Evolutionary conservation across 2,888 invertebrate genomes (phyloP).

Genomic region (Taphrorychus bicolor): DNA sequence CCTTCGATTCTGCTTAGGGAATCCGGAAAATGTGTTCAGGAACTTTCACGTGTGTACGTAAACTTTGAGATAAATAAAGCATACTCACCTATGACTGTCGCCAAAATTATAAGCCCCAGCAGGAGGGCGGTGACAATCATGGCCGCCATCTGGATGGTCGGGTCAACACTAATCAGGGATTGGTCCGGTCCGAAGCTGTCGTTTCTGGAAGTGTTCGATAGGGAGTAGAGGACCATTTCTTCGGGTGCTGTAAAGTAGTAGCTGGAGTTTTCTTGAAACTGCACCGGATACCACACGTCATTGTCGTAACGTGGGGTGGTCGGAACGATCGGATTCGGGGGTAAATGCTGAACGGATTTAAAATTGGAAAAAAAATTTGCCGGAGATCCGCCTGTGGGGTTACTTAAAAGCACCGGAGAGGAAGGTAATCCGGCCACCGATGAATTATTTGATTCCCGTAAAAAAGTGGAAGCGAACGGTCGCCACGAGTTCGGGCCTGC

Average conservation of each 20-base stretch:
- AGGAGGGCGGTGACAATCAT: constrained; percentile 68
- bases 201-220: constrained; percentile 39
- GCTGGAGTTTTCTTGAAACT: constrained; percentile 50
- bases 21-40: not conserved
- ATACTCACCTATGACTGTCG: constrained; percentile 68
- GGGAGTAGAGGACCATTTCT: constrained; percentile 36
- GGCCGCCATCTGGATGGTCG: constrained; percentile 62
- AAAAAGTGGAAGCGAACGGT: constrained; percentile 50
- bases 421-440: constrained; percentile 33
- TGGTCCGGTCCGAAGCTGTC: constrained; percentile 27
- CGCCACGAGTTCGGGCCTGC: constrained; percentile 48
- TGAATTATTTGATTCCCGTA: constrained; percentile 44
- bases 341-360: constrained; percentile 23
- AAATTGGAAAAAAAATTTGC: constrained; percentile 35
- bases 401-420: constrained; percentile 15
- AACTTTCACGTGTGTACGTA: not conserved
- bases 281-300: constrained; percentile 51
- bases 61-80: not conserved
- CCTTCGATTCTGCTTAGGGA: not conserved
- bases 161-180: constrained; percentile 49
- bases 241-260: constrained; percentile 43
- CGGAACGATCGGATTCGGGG: constrained; percentile 9
- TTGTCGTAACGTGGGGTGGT: constrained; percentile 42
- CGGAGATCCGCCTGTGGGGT: constrained; percentile 34
- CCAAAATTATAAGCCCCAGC: constrained; percentile 68